Evolutionary conservation across 1,140 invertebrate genomes (phyloP).

Genomic region (Danaus plexippus): DNA sequence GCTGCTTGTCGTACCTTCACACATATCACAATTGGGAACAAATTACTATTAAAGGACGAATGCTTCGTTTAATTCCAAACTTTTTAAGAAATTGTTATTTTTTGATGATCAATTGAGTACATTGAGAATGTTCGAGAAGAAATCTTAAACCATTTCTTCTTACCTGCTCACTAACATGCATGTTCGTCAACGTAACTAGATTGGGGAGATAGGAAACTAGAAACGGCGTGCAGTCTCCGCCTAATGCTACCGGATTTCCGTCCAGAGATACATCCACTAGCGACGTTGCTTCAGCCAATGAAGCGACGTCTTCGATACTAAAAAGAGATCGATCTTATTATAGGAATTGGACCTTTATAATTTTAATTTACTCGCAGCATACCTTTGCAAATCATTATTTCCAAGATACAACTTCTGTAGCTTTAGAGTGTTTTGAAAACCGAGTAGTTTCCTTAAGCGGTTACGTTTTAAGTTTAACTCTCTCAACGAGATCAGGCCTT

Average conservation of each 20-base stretch:
- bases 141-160: conserved; percentile 5
- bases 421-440: conserved; percentile 85
- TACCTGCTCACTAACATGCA: conserved; percentile 83
- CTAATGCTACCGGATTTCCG: conserved; percentile 85
- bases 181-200: conserved; percentile 78
- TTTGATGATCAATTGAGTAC: no score
- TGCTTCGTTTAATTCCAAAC: no score
- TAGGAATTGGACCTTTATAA: no score
- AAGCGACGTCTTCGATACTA: conserved; percentile 87
- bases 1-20: conserved; percentile 81
- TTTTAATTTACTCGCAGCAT: conserved; percentile 20
- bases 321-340: conserved; percentile 29
- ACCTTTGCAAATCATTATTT: conserved; percentile 88
- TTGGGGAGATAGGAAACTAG: conserved; percentile 84
- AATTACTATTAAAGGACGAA: no score
- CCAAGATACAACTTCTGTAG: conserved; percentile 87
- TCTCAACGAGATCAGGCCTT: conserved; percentile 81
- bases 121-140: no score
- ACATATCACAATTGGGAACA: background rate
- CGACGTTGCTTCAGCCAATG: conserved; percentile 79
- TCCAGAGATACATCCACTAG: conserved; percentile 88
- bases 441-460: conserved; percentile 82
- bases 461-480: conserved; percentile 92
- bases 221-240: conserved; percentile 83
- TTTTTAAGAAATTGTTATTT: no score